Evolutionary conservation across 1,140 invertebrate species (phyloP).

Genomic region (Calliphora vicina): DNA sequence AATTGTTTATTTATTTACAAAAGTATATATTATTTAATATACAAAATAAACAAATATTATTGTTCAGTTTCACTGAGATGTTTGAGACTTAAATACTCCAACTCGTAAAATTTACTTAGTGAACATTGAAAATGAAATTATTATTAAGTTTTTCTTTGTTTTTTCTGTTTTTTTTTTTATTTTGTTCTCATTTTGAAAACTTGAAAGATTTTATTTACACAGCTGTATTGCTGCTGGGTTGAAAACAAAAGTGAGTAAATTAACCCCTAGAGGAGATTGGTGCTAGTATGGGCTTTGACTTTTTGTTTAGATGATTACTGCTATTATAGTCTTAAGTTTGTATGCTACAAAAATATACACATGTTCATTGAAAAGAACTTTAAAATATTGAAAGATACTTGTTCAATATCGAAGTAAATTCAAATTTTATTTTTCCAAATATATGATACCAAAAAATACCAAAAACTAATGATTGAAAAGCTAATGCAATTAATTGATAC

Average conservation of each 20-base stretch:
- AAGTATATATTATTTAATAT: not conserved
- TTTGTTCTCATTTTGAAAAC: not conserved
- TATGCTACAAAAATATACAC: no score
- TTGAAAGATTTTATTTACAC: not conserved
- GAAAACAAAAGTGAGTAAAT: not conserved
- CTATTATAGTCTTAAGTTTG: no score
- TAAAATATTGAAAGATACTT: no score
- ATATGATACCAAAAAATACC: no score
- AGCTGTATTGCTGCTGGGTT: not conserved
- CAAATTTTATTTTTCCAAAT: no score
- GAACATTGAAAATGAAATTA: not conserved
- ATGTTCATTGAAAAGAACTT: no score
- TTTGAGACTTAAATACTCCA: not conserved
- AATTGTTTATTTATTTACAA: not conserved
- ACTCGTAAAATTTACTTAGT: no score
- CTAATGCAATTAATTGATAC: no score
- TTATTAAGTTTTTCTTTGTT: not conserved
- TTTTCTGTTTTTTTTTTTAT: not conserved
- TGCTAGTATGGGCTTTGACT: not conserved
- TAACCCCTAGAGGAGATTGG: not conserved
- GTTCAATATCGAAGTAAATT: no score
- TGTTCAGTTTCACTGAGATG: not conserved
- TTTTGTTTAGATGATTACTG: no score
- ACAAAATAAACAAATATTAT: not conserved
- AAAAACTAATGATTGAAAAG: no score